These are phyloP conservation scores for Pentamera pediparva DNA, from an alignment of 53 echinoderm and acorn worm species.

Conservation along the genomic window DNA sequence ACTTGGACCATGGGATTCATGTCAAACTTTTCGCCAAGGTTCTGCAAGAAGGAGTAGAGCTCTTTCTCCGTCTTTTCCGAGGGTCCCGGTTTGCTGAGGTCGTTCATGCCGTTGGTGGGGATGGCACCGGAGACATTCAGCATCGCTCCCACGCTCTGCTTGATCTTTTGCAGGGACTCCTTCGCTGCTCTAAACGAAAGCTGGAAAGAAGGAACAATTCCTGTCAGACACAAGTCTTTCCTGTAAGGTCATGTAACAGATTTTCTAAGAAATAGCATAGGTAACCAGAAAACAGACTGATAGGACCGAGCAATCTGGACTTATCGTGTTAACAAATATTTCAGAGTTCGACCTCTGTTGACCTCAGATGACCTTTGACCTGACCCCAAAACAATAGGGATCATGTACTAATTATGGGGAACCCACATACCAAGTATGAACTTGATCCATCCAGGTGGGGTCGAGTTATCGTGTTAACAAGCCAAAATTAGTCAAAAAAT, in stretches of 20 bases:
- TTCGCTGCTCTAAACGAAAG: slow-evolving; percentile 78
- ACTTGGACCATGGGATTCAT: slow-evolving; percentile 54
- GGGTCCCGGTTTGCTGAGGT: slow-evolving; percentile 31
- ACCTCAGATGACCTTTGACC: no score
- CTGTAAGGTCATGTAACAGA: background rate
- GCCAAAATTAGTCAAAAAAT: no score
- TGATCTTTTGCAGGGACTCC: slow-evolving; percentile 61
- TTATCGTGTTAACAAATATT: no score
- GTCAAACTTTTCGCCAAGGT: slow-evolving; percentile 64
- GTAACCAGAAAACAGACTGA: no score
- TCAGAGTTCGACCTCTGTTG: no score
- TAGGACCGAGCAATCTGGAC: no score
- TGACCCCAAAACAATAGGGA: no score
- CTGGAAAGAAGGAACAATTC: slow-evolving; percentile 16
- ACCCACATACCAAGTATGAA: no score
- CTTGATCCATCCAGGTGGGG: no score
- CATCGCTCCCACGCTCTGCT: slow-evolving; percentile 36
- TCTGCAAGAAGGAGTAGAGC: slow-evolving; percentile 57
- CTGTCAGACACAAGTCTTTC: background rate
- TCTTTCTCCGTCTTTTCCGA: slow-evolving; percentile 46
- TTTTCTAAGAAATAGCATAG: no score
- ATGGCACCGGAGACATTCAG: slow-evolving; percentile 15
- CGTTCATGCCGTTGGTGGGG: slow-evolving; percentile 9
- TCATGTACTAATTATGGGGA: no score
- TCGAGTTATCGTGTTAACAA: no score